Evolutionary conservation across 1,140 invertebrate genomes (phyloP).

Genomic region (Cotesia vestalis): DNA sequence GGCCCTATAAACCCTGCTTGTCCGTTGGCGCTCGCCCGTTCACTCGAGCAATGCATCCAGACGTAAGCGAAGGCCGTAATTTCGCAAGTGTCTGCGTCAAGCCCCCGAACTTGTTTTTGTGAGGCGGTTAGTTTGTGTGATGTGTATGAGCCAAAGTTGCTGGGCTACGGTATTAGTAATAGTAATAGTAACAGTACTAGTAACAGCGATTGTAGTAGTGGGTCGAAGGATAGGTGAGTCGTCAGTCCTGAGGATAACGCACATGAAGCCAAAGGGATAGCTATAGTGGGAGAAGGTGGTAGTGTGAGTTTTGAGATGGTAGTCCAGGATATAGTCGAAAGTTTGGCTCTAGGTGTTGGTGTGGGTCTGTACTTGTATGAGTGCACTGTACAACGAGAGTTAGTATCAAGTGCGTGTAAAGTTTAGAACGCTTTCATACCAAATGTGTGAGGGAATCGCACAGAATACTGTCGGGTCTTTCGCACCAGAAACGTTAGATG

Average conservation of each 20-base stretch:
- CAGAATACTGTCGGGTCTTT: slow-evolving; percentile 4
- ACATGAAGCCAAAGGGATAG: neutral
- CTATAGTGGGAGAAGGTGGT: neutral
- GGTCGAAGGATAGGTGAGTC: too few relatives aligned
- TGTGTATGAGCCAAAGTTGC: neutral
- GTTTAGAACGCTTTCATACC: neutral
- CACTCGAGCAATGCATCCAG: slow-evolving; percentile 55
- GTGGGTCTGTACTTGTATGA: slow-evolving; percentile 14
- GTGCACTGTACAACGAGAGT: slow-evolving; percentile 20
- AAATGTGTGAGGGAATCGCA: neutral
- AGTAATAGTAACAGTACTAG: neutral
- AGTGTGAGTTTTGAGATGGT: neutral
- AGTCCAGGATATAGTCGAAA: too few relatives aligned
- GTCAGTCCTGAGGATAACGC: too few relatives aligned
- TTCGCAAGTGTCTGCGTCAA: slow-evolving; percentile 55
- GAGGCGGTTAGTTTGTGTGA: slow-evolving; percentile 16
- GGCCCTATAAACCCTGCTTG: slow-evolving; percentile 54
- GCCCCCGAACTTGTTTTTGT: slow-evolving; percentile 23
- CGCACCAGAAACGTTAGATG: slow-evolving; percentile 41
- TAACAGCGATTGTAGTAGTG: too few relatives aligned
- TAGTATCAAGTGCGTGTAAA: neutral
- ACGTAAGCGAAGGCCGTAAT: slow-evolving; percentile 57
- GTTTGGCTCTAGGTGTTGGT: neutral
- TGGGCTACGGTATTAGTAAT: neutral
- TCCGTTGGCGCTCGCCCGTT: slow-evolving; percentile 44